Base-by-base conservation (phyloP, 2,113 vertebrate genomes). In the Varanus komodoensis region DNA sequence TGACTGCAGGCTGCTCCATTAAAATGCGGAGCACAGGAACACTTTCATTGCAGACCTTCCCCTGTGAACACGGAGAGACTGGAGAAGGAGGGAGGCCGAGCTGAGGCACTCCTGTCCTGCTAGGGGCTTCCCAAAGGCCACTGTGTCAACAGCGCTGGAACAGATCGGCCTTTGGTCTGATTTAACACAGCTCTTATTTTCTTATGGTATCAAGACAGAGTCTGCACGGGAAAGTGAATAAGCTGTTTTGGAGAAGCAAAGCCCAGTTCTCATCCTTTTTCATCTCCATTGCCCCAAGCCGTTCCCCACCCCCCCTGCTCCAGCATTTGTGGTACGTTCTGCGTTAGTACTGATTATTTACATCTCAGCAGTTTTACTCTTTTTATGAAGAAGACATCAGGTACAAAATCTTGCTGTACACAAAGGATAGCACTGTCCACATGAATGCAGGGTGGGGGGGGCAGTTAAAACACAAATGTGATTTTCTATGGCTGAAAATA, bases 341-440 rank as follows among this genome's bases (percentile, higher is more conserved):
- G 21, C 3, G 34, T 68, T 44, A 4, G 0, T 17, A 9, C 32
- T 54, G 5, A 15, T 87, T 23, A 74, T 61, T 74, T 73, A 21
- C 71, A 75, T 68, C n/a, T 8, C 64, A 68, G 5, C 19, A 19
- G 25, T 23, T 29, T 79, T 6, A 3, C 0, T 78, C 25, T 50
- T 48, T 89, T 89, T 32, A 38, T 6, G 17, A 75, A 61, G 32
- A 50, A 74, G 3, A 0, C 21, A 69, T 29, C 54, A 89, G n/a
- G 86, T 12, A 85, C 17, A 8, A 1, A 73, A 38, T 29, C n/a
- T 82, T 86, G 81, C 0, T 85, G 9, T 54, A 86, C 32, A 34
- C 64, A 34, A 34, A 73, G 23, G 32, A 64, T 25, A 6, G 4
- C 19, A 68, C 8, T 0, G 0, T 68, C n/a, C 86, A 23, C n/a